Conservation (phyloP, 2,888 invertebrate species). For the Ennomos quercinarius region DNA sequence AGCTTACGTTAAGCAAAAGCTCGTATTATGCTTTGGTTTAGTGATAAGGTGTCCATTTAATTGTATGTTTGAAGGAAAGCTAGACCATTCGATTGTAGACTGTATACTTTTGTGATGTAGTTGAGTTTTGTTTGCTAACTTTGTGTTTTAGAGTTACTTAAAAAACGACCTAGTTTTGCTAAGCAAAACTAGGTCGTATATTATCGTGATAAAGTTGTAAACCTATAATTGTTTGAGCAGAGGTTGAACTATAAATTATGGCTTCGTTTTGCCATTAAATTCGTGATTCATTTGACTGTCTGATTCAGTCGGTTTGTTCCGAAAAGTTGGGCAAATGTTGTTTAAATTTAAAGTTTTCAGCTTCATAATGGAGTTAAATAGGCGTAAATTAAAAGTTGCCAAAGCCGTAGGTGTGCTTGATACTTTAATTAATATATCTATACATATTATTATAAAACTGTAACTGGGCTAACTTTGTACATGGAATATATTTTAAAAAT, state of each 20-base stretch:
- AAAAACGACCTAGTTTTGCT: not conserved
- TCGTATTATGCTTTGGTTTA: constrained; percentile 9
- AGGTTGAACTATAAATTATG: constrained; percentile 27
- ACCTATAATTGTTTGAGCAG: not conserved
- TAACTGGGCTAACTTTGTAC: too few species aligned
- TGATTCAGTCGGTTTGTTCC: constrained; percentile 36
- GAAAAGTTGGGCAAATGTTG: constrained; percentile 22
- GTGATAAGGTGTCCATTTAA: constrained; percentile 16
- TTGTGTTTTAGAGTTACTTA: not conserved
- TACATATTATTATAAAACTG: too few species aligned
- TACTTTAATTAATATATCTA: not conserved
- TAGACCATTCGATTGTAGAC: constrained; percentile 5
- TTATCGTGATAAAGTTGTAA: constrained; percentile 4
- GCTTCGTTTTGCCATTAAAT: constrained; percentile 32
- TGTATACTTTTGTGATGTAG: constrained; percentile 12
- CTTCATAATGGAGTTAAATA: constrained; percentile 6
- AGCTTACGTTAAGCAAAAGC: constrained; percentile 4
- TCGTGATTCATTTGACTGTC: constrained; percentile 40
- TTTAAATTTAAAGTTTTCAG: constrained; percentile 23
- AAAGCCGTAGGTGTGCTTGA: not conserved
- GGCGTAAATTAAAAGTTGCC: constrained; percentile 4
- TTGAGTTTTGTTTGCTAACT: constrained; percentile 7
- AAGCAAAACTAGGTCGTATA: constrained; percentile 8
- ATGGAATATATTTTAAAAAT: too few species aligned
- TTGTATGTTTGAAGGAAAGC: not conserved